Evolutionary conservation across 2,888 invertebrate species (phyloP).

Genomic region (Xanthorhoe spadicearia): DNA sequence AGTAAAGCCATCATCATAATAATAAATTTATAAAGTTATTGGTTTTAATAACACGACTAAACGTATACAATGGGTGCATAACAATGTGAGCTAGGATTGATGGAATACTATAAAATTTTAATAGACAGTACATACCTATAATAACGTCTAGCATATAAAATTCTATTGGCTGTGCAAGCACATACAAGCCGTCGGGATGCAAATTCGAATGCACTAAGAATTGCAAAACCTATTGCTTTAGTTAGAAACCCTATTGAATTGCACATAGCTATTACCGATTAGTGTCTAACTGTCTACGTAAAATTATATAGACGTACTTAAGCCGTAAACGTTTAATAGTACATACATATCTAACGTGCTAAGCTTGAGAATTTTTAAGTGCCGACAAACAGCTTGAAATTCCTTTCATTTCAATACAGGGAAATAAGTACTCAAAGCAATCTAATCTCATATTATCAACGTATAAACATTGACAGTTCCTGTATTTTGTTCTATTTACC

Average conservation of each 20-base stretch:
- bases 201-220: constrained; percentile 27
- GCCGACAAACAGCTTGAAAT: constrained; percentile 16
- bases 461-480: constrained; percentile 29
- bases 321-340: constrained; percentile 18
- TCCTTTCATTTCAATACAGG: constrained; percentile 28
- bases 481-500: constrained; percentile 26
- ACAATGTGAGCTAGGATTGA: constrained; percentile 35
- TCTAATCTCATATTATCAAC: constrained; percentile 37
- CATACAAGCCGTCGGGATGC: constrained; percentile 28
- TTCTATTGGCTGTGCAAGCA: constrained; percentile 10
- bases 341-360: not conserved
- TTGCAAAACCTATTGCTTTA: constrained; percentile 27
- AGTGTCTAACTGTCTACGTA: constrained; percentile 19
- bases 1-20: constrained; percentile 34
- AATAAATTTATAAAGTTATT: constrained; percentile 39
- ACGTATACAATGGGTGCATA: constrained; percentile 39
- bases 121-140: constrained; percentile 11
- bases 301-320: constrained; percentile 25
- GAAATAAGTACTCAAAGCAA: constrained; percentile 22
- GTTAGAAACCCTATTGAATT: constrained; percentile 29
- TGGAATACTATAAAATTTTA: constrained; percentile 35
- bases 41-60: constrained; percentile 37
- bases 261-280: constrained; percentile 32
- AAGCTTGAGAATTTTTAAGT: constrained; percentile 12
- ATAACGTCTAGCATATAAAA: constrained; percentile 19